A percentile compares a stretch with the other conserved stretches of the same genome.
phyloP scores from a whole-genome alignment of 2,797 vertebrate genomes.

The Ptychadena robeensis region DNA sequence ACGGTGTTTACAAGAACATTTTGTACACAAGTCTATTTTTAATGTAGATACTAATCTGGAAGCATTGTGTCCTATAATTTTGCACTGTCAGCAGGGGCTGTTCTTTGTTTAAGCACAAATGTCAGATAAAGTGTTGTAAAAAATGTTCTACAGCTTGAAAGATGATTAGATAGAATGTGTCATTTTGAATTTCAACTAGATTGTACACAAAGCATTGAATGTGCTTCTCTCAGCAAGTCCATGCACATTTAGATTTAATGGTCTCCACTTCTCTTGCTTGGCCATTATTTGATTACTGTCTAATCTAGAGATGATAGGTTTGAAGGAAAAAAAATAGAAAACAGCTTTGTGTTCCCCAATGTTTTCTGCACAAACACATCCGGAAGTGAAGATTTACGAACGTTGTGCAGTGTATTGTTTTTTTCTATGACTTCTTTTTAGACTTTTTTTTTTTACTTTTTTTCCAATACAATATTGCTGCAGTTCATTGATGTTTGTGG shows the following conservation, averaged over 20 bases:
- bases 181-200: slow-evolving; percentile 50
- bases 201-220: slow-evolving; percentile 38
- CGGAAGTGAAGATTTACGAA: background rate
- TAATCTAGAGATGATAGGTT: slow-evolving; percentile 41
- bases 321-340: slow-evolving; percentile 7
- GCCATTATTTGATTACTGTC: slow-evolving; percentile 52
- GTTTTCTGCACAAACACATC: background rate
- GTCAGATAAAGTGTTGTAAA: slow-evolving; percentile 46
- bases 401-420: no score
- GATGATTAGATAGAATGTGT: slow-evolving; percentile 54
- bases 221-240: slow-evolving; percentile 50
- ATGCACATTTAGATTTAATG: slow-evolving; percentile 21
- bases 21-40: background rate
- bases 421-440: no score
- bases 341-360: background rate
- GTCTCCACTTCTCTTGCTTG: slow-evolving; percentile 20
- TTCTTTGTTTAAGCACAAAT: slow-evolving; percentile 54
- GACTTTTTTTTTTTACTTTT: no score
- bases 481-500: no score
- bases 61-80: slow-evolving; percentile 40
- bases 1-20: slow-evolving; percentile 12
- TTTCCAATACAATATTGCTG: no score
- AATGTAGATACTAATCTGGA: slow-evolving; percentile 35
- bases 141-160: slow-evolving; percentile 46
- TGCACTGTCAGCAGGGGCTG: slow-evolving; percentile 46